Base-by-base conservation (phyloP, 2,113 vertebrate genomes). In the Pedionomus torquatus region DNA sequence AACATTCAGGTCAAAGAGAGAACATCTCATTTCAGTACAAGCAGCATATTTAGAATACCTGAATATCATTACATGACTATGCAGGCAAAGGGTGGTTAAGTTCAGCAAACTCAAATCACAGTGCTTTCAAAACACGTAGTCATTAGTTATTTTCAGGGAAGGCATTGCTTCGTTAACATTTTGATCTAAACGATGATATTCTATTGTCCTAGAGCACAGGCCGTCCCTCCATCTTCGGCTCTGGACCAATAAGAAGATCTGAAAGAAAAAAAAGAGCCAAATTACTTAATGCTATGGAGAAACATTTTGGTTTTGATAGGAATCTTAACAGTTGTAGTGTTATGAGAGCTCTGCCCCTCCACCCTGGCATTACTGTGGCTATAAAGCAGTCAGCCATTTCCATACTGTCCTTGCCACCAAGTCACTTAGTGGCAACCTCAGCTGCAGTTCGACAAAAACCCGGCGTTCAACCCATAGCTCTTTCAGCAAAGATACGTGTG, bases 151-250 rank as follows among this genome's bases (percentile, higher is more conserved):
- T 95, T 99, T 99, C 83, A 99, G 98, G 77, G 99, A 99, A 80
- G 99, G 99, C 99, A 99, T 99, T 7, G 99, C 99, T 77, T 99
- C 99, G 3, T 98, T 98, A 70, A 99, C 98, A 31, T 99, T 99
- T 87, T 99, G 99, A 98, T 99, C 99, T 60, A 99, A 98, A 13
- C 99, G 98, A 93, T 98, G 99, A 87, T 99, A 99, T 75, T 99
- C 99, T 75, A 99, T 98, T 6, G 98, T 98, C 81, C 99, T 99
- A 6, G 99, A 99, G 95, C 99, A 99, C 61, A 99, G 96, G 14
- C 98, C 95, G 30, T 99, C 99, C 88, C 99, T 98, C 99, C 99
- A 99, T 44, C 99, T 98, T 8, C 98, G 98, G 95, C 98, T 99
- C 97, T 99, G 99, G 71, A 98, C 98, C 94, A 99, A 37, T 8